These are phyloP conservation scores for Pycnomerus fuliginosus DNA, from an alignment of 2,888 invertebrate genomes.

Conservation along the genomic window DNA sequence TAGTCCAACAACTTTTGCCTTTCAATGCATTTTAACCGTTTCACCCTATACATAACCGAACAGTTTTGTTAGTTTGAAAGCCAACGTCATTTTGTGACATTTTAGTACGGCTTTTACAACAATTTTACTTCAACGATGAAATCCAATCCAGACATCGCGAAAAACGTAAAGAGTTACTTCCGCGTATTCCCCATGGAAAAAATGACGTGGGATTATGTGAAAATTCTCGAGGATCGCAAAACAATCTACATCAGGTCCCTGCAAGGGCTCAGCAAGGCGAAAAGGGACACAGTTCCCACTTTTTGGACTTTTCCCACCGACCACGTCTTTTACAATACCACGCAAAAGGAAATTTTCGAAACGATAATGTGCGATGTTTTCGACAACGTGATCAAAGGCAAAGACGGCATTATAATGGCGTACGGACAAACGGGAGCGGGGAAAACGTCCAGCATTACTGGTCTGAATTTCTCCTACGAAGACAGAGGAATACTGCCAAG, in stretches of 20 bases:
- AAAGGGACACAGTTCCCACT: constrained; percentile 32
- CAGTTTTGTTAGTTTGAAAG: too few species aligned
- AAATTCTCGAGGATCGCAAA: constrained; percentile 44
- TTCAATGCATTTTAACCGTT: too few species aligned
- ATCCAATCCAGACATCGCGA: too few species aligned
- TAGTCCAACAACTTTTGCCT: too few species aligned
- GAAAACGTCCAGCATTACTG: constrained; percentile 46
- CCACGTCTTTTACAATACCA: constrained; percentile 48
- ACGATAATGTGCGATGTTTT: constrained; percentile 42
- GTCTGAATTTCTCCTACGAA: constrained; percentile 42
- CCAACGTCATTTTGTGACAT: too few species aligned
- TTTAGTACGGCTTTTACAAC: too few species aligned
- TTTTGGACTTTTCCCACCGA: constrained; percentile 51
- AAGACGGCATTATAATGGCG: constrained; percentile 46
- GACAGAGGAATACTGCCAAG: constrained; percentile 51
- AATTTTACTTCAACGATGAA: too few species aligned
- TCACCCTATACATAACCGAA: too few species aligned
- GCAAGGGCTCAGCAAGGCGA: constrained; percentile 38
- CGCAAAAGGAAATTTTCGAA: constrained; percentile 47
- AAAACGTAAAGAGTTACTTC: constrained; percentile 43
- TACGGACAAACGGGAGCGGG: constrained; percentile 54
- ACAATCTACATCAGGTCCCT: constrained; percentile 47
- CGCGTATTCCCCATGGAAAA: constrained; percentile 42
- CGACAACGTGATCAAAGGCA: constrained; percentile 34
- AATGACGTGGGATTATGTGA: constrained; percentile 41